Evolutionary conservation across 1,140 invertebrate species (phyloP).

Genomic region (Sminthurinus signatus): DNA sequence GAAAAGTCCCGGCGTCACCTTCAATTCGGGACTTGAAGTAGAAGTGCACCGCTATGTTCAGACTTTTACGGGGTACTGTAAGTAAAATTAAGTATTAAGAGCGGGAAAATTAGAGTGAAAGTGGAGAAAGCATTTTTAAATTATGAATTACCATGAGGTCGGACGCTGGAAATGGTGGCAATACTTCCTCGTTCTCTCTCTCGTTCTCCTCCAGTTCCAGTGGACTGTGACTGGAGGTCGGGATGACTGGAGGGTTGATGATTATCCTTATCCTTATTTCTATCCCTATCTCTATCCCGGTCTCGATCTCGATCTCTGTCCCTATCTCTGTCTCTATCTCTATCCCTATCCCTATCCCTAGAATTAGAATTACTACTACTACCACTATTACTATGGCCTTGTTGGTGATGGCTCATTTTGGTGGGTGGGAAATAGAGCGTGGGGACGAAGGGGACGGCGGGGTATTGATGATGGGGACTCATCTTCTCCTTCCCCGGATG

Average conservation of each 20-base stretch:
- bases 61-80: too few relatives aligned
- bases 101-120: not conserved
- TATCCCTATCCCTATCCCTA: not conserved
- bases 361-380: not conserved
- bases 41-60: too few relatives aligned
- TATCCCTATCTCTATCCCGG: too few relatives aligned
- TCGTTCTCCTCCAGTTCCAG: not conserved
- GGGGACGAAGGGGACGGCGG: constrained; percentile 31
- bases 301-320: too few relatives aligned
- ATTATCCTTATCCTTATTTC: too few relatives aligned
- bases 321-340: too few relatives aligned
- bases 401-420: constrained; percentile 19
- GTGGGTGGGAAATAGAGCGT: constrained; percentile 16
- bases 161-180: constrained; percentile 37
- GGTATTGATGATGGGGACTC: too few relatives aligned
- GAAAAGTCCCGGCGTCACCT: too few relatives aligned
- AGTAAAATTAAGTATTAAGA: too few relatives aligned
- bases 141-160: constrained; percentile 26
- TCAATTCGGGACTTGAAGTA: too few relatives aligned
- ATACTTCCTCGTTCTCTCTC: constrained; percentile 16
- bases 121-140: not conserved
- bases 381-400: too few relatives aligned
- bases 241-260: not conserved
- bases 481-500: constrained; percentile 3
- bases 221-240: constrained; percentile 2